These are phyloP conservation scores for Nematopogon swammerdamellus DNA, from an alignment of 2,888 invertebrate species.

Conservation along the genomic window DNA sequence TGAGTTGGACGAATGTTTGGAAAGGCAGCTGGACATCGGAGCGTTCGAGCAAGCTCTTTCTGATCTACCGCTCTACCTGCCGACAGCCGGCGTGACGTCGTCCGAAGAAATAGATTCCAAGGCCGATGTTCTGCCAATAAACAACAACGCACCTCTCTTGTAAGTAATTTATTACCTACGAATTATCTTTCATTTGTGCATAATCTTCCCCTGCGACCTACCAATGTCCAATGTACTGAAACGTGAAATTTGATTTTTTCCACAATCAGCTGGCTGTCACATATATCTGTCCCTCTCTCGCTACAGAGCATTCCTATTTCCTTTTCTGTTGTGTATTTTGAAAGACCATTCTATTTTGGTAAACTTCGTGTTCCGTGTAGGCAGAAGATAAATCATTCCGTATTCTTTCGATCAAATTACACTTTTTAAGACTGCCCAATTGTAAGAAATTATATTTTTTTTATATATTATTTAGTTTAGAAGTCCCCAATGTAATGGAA, in stretches of 20 bases:
- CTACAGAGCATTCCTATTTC: slow-evolving; percentile 28
- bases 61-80: slow-evolving; percentile 9
- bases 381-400: no score
- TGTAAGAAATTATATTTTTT: no score
- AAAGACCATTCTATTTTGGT: slow-evolving; percentile 56
- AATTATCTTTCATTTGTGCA: no score
- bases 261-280: slow-evolving; percentile 42
- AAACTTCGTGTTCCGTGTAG: no score
- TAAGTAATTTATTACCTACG: background rate
- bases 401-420: no score
- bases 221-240: no score
- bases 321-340: slow-evolving; percentile 39
- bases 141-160: background rate
- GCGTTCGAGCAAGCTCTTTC: slow-evolving; percentile 15
- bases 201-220: no score
- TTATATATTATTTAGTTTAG: no score
- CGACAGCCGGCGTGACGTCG: slow-evolving; percentile 18
- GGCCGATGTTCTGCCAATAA: slow-evolving; percentile 11
- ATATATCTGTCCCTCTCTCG: slow-evolving; percentile 31
- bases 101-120: slow-evolving; percentile 20
- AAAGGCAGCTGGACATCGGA: slow-evolving; percentile 14
- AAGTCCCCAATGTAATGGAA: no score
- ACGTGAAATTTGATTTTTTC: slow-evolving; percentile 10
- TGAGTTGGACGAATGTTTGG: slow-evolving; percentile 11
- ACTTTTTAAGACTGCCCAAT: no score